Base-by-base conservation (phyloP, 1,140 invertebrate genomes). In the Musca vetustissima region DNA sequence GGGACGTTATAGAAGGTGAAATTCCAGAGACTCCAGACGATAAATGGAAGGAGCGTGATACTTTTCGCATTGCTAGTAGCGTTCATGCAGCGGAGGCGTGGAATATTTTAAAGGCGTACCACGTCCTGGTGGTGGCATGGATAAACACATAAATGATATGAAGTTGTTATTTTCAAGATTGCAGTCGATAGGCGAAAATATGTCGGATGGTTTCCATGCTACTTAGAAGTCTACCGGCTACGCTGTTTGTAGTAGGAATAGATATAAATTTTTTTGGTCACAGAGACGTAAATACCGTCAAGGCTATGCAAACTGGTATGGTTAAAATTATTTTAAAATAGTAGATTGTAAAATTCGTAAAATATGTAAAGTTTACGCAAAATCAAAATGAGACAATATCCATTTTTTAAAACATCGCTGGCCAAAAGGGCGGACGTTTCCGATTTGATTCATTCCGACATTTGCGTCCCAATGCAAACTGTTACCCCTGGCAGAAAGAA, bases 161-260 rank as follows among this genome's bases (percentile, higher is more conserved):
- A 75, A 74, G 72, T 21, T 69, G 15, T 64, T 73, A 0, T 71
- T 76, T 0, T 70, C 64, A 15, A 50, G 74, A 14, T 61, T 76
- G 7, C 69, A 70, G 2, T 53, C 64, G 36, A 71, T 71, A 0
- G 74, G 72, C 0, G 73, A 73, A 17, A 53, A 70, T 2, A 65
- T 76, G 1, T 70, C 70, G 74, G 64, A 24, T 74, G 0, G 74
- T 76, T 11, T 71, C 72, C 3, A 59, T 75, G 4, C 73, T 43
- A 14, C 36, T 43, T 8, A 43, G 36, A 8, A 43, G 36, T 14
- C 36, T 43, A 43, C 36, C 36, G 36, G 7, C 36, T 43, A 8
- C 36, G 28, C 28, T 28, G 28, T 28, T 28, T 28, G 49, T 9
- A 55, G 24, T 8, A 55, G 8, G 52, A 55, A 22, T 24, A 3